Evolutionary conservation across 1,140 invertebrate genomes (phyloP).

Genomic region (Penaeus vannamei): DNA sequence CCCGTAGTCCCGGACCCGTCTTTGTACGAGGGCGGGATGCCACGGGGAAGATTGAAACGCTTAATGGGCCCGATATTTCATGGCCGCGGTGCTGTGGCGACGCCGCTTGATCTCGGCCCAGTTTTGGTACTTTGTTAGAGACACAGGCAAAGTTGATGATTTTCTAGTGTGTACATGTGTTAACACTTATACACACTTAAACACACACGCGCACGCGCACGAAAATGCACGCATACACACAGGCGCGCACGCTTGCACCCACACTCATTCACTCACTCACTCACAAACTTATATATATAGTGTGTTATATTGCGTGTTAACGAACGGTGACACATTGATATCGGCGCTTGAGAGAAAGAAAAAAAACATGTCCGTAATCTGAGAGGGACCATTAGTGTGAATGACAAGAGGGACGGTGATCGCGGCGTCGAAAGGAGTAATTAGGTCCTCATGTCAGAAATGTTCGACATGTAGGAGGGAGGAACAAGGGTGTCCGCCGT

Average conservation of each 20-base stretch:
- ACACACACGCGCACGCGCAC: not conserved
- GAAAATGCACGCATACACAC: not conserved
- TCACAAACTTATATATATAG: not conserved
- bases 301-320: not conserved
- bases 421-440: too few species aligned
- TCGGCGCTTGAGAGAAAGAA: too few species aligned
- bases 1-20: not conserved
- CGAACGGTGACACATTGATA: too few species aligned
- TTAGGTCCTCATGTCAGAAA: too few species aligned
- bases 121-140: not conserved
- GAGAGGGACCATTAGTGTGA: too few species aligned
- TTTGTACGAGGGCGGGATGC: not conserved
- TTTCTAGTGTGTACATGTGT: not conserved
- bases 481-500: too few species aligned
- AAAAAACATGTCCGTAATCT: too few species aligned
- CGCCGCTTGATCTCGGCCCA: not conserved
- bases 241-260: not conserved
- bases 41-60: slow-evolving; percentile 28
- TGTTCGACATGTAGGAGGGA: too few species aligned
- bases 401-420: too few species aligned
- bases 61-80: slow-evolving; percentile 29
- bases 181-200: not conserved
- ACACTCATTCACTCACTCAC: not conserved
- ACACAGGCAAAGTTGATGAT: not conserved
- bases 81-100: not conserved